Percentiles rank a stretch among this genome's conserved stretches.
Evolutionary conservation across 2,888 invertebrate species (phyloP).

Genomic region (Apotomis turbidana): DNA sequence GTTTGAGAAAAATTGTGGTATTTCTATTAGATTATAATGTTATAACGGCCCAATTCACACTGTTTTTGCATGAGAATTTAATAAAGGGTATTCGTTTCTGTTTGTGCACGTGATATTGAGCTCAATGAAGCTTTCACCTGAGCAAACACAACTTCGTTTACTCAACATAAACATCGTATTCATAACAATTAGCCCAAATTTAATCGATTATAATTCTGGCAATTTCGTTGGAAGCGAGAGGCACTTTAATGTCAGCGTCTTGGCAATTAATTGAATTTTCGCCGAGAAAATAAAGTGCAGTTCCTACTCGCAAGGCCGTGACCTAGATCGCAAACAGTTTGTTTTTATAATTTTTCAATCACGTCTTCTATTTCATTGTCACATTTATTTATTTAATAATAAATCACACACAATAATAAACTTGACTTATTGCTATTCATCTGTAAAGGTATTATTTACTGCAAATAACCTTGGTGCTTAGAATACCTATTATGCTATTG

Average conservation of each 20-base stretch:
- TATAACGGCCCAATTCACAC: background rate
- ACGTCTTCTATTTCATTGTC: conserved; percentile 13
- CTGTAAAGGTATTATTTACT: background rate
- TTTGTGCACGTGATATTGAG: background rate
- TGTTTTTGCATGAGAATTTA: background rate
- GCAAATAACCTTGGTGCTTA: conserved; percentile 1
- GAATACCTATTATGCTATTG: conserved; percentile 1
- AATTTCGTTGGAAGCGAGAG: conserved; percentile 2
- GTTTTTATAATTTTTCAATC: conserved; percentile 13
- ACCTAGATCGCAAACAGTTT: conserved; percentile 31
- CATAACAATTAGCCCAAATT: conserved; percentile 2
- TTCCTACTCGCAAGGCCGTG: conserved; percentile 8
- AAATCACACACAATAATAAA: background rate
- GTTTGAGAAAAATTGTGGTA: too few species aligned
- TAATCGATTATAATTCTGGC: background rate
- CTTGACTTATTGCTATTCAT: background rate
- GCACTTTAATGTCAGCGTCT: background rate
- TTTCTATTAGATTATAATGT: background rate
- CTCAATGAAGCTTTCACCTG: background rate
- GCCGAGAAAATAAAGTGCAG: conserved; percentile 21
- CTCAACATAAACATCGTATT: conserved; percentile 3
- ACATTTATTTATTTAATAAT: conserved; percentile 8
- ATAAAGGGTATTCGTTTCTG: background rate
- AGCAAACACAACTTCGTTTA: background rate
- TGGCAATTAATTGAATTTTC: conserved; percentile 25